Base-by-base conservation (phyloP, 2,113 vertebrate species). In the Pygoscelis adeliae region DNA sequence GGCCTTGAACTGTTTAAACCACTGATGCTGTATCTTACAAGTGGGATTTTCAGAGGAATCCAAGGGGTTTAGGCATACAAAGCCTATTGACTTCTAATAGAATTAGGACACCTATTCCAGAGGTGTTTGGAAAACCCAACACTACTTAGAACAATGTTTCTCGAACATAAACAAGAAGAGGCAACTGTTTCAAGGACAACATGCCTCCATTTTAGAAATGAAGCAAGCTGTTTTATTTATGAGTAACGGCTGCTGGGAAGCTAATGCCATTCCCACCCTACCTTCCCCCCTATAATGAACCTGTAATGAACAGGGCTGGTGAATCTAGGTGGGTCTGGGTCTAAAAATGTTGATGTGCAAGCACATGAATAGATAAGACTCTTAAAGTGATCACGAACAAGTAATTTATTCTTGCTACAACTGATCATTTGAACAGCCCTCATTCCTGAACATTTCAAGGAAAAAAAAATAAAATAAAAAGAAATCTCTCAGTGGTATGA, bases 91-190 rank as follows among this genome's bases (percentile, higher is more conserved):
- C 36, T n/a, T 84, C 87, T 85, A 87, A 85, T 83, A n/a, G 87
- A 96, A 94, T 93, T 90, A 93, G 42, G 81, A 91, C 47, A 93
- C 77, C 89, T 96, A 56, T 84, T 78, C 58, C 87, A 93, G 70
- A 91, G 80, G 73, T 82, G 69, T 82, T 95, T 87, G 72, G 78
- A 91, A 96, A 95, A 91, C 34, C 36, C n/a, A 79, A 0, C 13
- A 11, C 19, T 52, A 16, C 76, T 92, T 30, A 30, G 15, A 87
- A 49, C 55, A 94, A 62, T 2, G 6, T 44, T 94, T 58, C 69
- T 70, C 5, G 3, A 83, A n/a, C n/a, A 29, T 4, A 55, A 76
- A 66, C 22, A 46, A 53, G 44, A 63, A 56, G 23, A 61, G 52
- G 27, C 25, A 85, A 53, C 38, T 22, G 5, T 44, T 87, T 83